Percentiles rank a stretch among this genome's conserved stretches.
These are phyloP conservation scores for Andrena fulva DNA, from an alignment of 2,888 invertebrate genomes.

Conservation along the genomic window DNA sequence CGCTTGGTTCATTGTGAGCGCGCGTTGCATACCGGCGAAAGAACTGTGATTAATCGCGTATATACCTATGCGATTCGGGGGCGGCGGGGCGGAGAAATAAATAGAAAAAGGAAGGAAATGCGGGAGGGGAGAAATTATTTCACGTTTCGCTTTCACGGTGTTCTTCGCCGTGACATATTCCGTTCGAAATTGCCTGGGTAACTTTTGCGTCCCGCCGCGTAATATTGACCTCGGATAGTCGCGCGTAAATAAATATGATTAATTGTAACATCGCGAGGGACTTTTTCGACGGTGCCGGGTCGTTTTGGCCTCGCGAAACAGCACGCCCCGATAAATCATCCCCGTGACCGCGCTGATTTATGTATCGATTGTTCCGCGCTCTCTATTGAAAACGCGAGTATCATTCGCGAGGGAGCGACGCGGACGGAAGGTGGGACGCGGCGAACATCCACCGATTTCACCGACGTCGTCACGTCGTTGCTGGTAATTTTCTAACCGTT, in stretches of 20 bases:
- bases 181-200: constrained; percentile 24
- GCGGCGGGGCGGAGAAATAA: not conserved
- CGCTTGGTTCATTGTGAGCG: not conserved
- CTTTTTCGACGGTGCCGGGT: constrained; percentile 25
- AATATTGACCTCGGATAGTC: constrained; percentile 42
- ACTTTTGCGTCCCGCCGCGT: constrained; percentile 31
- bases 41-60: constrained; percentile 26
- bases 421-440: not conserved
- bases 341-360: constrained; percentile 50
- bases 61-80: not conserved
- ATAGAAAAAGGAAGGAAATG: not conserved
- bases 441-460: constrained; percentile 5
- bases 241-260: constrained; percentile 55
- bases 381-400: constrained; percentile 38
- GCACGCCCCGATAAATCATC: constrained; percentile 44
- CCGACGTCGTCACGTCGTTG: not conserved
- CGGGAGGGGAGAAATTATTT: not conserved
- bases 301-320: constrained; percentile 34
- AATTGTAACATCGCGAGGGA: constrained; percentile 39
- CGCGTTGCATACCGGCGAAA: not conserved
- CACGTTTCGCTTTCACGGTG: not conserved
- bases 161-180: constrained; percentile 2
- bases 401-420: constrained; percentile 31
- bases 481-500: constrained; percentile 17
- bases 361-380: constrained; percentile 53